Percentiles rank a stretch among this genome's conserved stretches.
phyloP scores from a whole-genome alignment of 1,140 invertebrate species.

The Orius insidiosus region DNA sequence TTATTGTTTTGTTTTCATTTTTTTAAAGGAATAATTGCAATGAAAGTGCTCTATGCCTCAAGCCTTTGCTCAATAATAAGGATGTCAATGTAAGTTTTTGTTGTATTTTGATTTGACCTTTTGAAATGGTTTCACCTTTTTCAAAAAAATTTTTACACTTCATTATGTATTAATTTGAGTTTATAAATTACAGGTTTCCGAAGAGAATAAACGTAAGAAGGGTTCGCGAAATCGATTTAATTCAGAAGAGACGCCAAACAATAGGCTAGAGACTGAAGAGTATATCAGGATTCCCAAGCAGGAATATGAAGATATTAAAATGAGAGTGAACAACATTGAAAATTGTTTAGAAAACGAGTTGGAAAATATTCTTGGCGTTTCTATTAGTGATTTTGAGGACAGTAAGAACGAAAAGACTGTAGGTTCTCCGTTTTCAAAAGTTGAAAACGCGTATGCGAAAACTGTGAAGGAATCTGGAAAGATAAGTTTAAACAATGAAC shows the following conservation, averaged over 20 bases:
- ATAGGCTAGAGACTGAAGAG: conserved; percentile 28
- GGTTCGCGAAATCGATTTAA: not conserved
- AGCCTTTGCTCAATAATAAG: no score
- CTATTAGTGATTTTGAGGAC: conserved; percentile 12
- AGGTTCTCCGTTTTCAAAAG: conserved; percentile 24
- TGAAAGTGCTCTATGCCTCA: no score
- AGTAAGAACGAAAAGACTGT: not conserved
- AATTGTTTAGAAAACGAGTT: conserved; percentile 48
- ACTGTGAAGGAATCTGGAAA: conserved; percentile 46
- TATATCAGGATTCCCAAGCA: conserved; percentile 49
- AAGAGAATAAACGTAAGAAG: no score
- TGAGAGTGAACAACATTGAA: conserved; percentile 48
- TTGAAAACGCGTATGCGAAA: conserved; percentile 51
- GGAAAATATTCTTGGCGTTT: conserved; percentile 25
- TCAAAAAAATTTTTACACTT: no score
- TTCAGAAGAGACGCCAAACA: not conserved
- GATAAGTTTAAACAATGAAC: conserved; percentile 32
- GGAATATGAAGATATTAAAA: conserved; percentile 58
- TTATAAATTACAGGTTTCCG: no score
- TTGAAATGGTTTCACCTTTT: no score
- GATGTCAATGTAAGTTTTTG: no score
- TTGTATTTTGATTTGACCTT: no score
- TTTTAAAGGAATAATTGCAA: no score
- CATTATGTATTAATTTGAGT: no score
- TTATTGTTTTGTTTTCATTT: no score